These are phyloP conservation scores for Mystacornis crossleyi DNA, from an alignment of 2,113 vertebrate species.

Conservation along the genomic window DNA sequence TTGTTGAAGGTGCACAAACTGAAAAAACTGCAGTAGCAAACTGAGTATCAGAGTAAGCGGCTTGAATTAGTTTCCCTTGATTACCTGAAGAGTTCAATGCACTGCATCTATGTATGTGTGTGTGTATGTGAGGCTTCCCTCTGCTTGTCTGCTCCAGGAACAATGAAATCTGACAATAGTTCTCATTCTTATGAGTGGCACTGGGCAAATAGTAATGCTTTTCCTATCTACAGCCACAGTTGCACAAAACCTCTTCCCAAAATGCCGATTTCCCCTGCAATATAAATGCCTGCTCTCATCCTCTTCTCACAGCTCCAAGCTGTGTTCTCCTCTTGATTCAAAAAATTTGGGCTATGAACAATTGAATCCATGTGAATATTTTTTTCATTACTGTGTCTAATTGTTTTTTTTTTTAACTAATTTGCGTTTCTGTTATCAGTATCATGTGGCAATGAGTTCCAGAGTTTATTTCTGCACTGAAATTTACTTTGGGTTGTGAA, in stretches of 20 bases:
- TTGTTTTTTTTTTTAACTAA: neutral
- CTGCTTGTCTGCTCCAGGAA: neutral
- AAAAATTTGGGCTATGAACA: neutral
- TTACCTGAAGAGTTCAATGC: neutral
- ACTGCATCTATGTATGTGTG: rapidly evolving
- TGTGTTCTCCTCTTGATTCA: neutral
- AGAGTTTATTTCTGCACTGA: neutral
- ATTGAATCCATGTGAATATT: neutral
- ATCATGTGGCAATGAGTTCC: neutral
- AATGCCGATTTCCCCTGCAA: neutral
- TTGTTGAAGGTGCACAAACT: rapidly evolving
- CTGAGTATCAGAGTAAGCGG: neutral
- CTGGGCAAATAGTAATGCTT: neutral
- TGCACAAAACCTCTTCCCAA: neutral
- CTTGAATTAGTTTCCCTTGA: neutral
- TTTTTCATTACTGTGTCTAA: neutral
- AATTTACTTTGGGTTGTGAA: neutral
- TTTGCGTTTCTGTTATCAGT: neutral
- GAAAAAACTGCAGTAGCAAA: neutral
- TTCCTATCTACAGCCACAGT: neutral
- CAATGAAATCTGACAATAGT: neutral
- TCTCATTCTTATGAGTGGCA: neutral
- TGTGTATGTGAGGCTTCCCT: neutral
- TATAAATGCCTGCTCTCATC: neutral
- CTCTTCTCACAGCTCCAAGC: neutral